phyloP scores from a whole-genome alignment of 2,888 invertebrate species.

The Blastobasis adustella region DNA sequence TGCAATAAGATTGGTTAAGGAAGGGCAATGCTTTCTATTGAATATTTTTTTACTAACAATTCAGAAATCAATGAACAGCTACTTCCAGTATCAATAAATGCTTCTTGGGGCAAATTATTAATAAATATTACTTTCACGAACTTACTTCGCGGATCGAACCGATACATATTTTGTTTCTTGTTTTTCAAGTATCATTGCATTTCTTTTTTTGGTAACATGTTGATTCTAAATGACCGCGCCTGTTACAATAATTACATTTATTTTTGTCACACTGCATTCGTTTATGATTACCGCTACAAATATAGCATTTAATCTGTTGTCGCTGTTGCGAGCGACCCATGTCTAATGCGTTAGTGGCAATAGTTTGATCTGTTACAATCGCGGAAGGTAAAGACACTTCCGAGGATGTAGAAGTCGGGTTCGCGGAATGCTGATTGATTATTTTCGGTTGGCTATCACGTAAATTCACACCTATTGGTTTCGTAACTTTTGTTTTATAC shows the following conservation, averaged over 20 bases:
- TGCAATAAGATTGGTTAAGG: neutral
- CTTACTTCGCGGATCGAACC: neutral
- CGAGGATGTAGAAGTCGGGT: too few species aligned
- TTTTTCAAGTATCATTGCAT: neutral
- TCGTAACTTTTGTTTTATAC: slow-evolving; percentile 5
- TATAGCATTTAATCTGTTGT: neutral
- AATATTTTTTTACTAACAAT: neutral
- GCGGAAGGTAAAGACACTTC: too few species aligned
- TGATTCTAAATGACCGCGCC: neutral
- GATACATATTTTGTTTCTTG: neutral
- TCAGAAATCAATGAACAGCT: neutral
- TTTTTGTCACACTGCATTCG: too few species aligned
- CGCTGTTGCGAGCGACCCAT: neutral
- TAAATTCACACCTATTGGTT: too few species aligned
- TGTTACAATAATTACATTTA: too few species aligned
- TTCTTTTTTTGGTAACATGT: neutral
- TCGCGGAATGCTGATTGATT: too few species aligned
- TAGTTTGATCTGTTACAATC: too few species aligned
- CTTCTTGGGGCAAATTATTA: neutral
- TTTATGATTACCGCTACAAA: slow-evolving; percentile 2
- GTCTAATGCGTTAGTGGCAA: too few species aligned
- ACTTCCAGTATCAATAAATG: neutral
- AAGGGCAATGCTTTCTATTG: neutral
- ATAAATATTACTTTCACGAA: neutral
- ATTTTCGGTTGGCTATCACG: too few species aligned